These are phyloP conservation scores for Griposia aprilina DNA, from an alignment of 2,888 invertebrate genomes.

Conservation along the genomic window DNA sequence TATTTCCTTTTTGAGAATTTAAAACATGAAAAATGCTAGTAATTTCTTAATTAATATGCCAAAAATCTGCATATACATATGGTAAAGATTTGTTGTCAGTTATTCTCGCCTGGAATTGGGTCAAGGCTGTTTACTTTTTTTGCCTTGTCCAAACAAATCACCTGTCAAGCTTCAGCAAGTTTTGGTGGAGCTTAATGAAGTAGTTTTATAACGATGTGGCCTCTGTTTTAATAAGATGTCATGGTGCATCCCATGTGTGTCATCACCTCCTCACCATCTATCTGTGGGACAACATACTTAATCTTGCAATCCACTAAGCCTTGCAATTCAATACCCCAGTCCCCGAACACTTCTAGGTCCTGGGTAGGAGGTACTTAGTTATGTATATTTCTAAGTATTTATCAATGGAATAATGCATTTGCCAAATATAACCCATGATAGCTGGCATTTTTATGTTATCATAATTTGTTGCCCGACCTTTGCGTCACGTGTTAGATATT, in stretches of 20 bases:
- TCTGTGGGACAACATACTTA: not conserved
- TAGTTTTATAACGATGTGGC: slow-evolving; percentile 10
- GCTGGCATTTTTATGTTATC: slow-evolving; percentile 6
- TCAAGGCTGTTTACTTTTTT: slow-evolving; percentile 43
- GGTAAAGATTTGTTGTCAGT: slow-evolving; percentile 4
- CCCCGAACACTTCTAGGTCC: not conserved
- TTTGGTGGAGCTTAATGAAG: slow-evolving; percentile 35
- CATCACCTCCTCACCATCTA: slow-evolving; percentile 3
- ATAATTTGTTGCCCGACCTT: slow-evolving; percentile 24
- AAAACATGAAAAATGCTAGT: slow-evolving; percentile 9
- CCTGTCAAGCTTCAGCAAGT: slow-evolving; percentile 32
- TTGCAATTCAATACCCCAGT: not conserved
- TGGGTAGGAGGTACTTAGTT: not conserved
- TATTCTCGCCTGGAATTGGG: slow-evolving; percentile 30
- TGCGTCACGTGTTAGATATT: slow-evolving; percentile 17
- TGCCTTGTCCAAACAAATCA: slow-evolving; percentile 8
- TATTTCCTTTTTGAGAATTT: slow-evolving; percentile 28
- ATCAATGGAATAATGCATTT: slow-evolving; percentile 9
- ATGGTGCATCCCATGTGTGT: slow-evolving; percentile 9
- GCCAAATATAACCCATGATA: slow-evolving; percentile 19
- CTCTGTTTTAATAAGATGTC: slow-evolving; percentile 16
- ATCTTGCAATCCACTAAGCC: not conserved
- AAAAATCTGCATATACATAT: slow-evolving; percentile 21
- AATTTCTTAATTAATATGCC: slow-evolving; percentile 20
- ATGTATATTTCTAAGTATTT: not conserved